Evolutionary conservation across 2,797 vertebrate genomes (phyloP), one percentile per base, ranked within the genome.

Genomic region (Psittacula echo): DNA sequence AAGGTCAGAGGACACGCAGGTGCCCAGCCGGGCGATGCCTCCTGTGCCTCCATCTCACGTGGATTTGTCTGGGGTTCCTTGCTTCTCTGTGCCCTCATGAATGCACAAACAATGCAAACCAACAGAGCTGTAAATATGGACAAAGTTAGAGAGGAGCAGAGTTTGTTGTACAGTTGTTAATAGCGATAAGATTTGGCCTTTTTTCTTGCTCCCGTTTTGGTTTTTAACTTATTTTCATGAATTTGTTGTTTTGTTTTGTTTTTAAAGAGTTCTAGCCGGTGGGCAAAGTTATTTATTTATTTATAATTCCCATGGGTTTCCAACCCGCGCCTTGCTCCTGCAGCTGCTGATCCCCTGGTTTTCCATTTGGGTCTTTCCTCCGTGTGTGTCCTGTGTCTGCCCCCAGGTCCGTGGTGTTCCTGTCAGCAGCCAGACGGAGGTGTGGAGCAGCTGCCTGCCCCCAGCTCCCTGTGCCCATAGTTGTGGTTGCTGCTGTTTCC

Each of bases 91-190:
- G 44, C 44, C 44, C 44, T 44, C 44, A 19, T 10, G 44, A 45
- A 98, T 97, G 98, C 99, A 99, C 98, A 98, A 98, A 96, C 99
- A 99, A 99, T 99, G 99, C 99, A 99, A 98, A 96, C 93, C 91
- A 90, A 97, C 96, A 97, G 96, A 97, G 95, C 95, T 98, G 97
- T 98, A 98, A 98, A 98, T 97, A 96, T 97, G 97, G 98, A 97
- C 54, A 96, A 84, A 94, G 90, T 48, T 91, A 94, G 18, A 45
- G 18, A 45, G 96, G 93, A 97, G 96, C 94, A 95, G 95, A 97
- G 86, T 61, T 91, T 95, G 94, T 92, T 97, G 97, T 97, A 97
- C 96, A 97, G 96, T 98, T 98, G 97, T 97, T 94, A 90, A 96
- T 94, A 97, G 88, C n/a, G 61, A 37, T 39, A 50, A 85, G 72